Base-by-base conservation (phyloP, 2,888 invertebrate genomes). In the Ophion ventricosus region DNA sequence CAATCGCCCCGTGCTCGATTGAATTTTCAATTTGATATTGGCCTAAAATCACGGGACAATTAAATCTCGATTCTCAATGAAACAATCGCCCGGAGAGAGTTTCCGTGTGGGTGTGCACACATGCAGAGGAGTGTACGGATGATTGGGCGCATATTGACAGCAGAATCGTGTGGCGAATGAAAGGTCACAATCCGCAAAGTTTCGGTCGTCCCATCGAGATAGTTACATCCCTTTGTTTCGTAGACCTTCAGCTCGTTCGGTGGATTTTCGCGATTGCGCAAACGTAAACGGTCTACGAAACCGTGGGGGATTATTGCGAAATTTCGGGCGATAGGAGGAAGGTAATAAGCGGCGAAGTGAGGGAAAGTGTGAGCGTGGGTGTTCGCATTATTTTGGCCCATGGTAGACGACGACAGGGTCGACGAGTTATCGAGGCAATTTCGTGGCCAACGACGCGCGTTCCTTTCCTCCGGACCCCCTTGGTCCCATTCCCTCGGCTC, bases 401-500 rank as follows among this genome's bases (percentile, higher is more conserved):
- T 79, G 82, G 84, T 80, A 82, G 82, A 80, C 82, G 84, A 85
- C 84, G 85, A 85, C 83, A 81, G 81, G 75, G 78, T 79, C 67
- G 75, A 86, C 85, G 84, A 86, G 83, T 85, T 88, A 90, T 88
- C 87, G 88, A 83, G 87, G 88, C 89, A 91, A 91, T 90, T 90
- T 87, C 85, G 88, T 86, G 89, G 89, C 79, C 82, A 88, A 90
- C 89, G 89, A 91, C 90, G 88, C 87, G 87, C 88, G 85, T 85
- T 82, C 80, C 84, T 85, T 81, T 84, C 81, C 84, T 72, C 77
- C 84, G 67, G 20, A 69, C 49, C 75, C 64, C 40, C 66, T 29
- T 59, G 17, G 56, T 59, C 54, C 54, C 85, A 74, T 78, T 72
- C 64, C 56, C 81, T 7, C 74, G 49, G 64, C 67, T 80, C 80